A percentile compares a stretch with the other conserved stretches of the same genome.
Evolutionary conservation across 2,113 vertebrate genomes (phyloP).

Genomic region (Anhinga rufa): DNA sequence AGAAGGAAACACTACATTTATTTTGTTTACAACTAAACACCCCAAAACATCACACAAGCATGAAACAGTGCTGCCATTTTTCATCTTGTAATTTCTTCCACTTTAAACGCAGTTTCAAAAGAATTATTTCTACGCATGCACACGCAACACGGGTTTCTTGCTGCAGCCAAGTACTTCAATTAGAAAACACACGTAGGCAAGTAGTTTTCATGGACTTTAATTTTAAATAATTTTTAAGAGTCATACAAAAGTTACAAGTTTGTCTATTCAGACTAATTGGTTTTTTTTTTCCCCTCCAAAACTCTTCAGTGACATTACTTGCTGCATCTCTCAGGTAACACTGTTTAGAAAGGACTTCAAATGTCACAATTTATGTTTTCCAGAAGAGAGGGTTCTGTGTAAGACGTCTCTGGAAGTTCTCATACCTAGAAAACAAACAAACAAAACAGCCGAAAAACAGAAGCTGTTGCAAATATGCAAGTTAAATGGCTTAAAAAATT

Average conservation of each 20-base stretch:
- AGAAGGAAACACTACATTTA: not conserved
- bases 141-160: not conserved
- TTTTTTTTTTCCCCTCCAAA: not conserved
- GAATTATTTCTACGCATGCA: not conserved
- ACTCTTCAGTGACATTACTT: constrained; percentile 2
- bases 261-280: constrained; percentile 36
- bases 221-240: constrained; percentile 62
- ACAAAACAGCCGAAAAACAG: not conserved
- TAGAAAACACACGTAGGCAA: not conserved
- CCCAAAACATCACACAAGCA: not conserved
- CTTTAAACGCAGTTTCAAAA: not conserved
- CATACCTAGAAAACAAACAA: constrained; percentile 79
- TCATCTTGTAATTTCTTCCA: not conserved
- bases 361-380: constrained; percentile 77
- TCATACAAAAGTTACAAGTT: constrained; percentile 61
- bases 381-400: constrained; percentile 95
- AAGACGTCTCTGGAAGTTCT: constrained; percentile 93
- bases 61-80: not conserved
- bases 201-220: constrained; percentile 48
- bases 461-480: not conserved
- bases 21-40: not conserved
- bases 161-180: not conserved
- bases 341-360: constrained; percentile 19
- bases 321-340: constrained; percentile 5
- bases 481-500: not conserved